These are phyloP conservation scores for Apeltes quadracus DNA, from an alignment of 2,113 vertebrate genomes.

Conservation along the genomic window DNA sequence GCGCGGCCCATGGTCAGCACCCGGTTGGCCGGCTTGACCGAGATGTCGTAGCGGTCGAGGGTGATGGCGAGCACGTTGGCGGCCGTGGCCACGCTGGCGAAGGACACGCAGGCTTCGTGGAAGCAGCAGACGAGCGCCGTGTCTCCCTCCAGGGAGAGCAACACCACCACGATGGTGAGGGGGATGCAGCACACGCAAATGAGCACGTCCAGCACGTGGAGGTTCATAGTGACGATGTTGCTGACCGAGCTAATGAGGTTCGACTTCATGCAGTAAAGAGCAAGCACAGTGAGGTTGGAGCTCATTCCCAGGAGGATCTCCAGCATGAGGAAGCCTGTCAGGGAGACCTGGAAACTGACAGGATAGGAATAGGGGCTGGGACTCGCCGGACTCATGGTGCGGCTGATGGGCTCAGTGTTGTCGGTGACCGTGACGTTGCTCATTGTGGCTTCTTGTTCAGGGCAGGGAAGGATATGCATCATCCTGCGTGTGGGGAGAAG, in stretches of 20 bases:
- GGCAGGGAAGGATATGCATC: slow-evolving; percentile 91
- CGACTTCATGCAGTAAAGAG: slow-evolving; percentile 99
- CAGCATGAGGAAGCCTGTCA: slow-evolving; percentile 96
- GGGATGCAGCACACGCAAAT: slow-evolving; percentile 98
- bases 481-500: slow-evolving; percentile 81
- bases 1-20: slow-evolving; percentile 97
- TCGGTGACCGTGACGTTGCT: slow-evolving; percentile 95
- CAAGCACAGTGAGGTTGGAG: slow-evolving; percentile 97
- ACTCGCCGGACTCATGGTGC: slow-evolving; percentile 88
- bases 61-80: slow-evolving; percentile 98
- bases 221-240: slow-evolving; percentile 99
- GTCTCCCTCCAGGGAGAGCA: slow-evolving; percentile 92
- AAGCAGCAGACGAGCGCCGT: slow-evolving; percentile 96
- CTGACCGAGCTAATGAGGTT: slow-evolving; percentile 99
- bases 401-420: slow-evolving; percentile 88
- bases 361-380: slow-evolving; percentile 83
- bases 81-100: slow-evolving; percentile 95
- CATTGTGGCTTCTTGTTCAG: slow-evolving; percentile 95
- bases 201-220: slow-evolving; percentile 96
- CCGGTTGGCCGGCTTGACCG: slow-evolving; percentile 95
- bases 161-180: slow-evolving; percentile 93
- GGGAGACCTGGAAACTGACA: slow-evolving; percentile 94
- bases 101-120: slow-evolving; percentile 98
- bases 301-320: slow-evolving; percentile 97
- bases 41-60: slow-evolving; percentile 97